These are phyloP conservation scores for Xiphias gladius DNA, from an alignment of 2,113 vertebrate genomes.

Conservation along the genomic window DNA sequence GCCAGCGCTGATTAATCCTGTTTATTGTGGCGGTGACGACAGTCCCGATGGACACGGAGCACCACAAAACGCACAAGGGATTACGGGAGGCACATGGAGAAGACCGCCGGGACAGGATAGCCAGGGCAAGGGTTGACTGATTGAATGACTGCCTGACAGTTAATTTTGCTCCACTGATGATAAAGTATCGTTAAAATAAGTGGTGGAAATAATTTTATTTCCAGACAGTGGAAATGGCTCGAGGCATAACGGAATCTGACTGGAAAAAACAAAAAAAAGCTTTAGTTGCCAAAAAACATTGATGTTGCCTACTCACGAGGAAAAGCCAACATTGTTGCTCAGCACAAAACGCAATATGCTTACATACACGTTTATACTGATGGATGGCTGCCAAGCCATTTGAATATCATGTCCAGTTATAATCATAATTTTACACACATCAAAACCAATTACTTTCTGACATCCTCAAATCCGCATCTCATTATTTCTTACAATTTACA, in stretches of 20 bases:
- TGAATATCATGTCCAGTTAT: slow-evolving; percentile 63
- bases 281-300: slow-evolving; percentile 50
- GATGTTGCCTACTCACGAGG: slow-evolving; percentile 63
- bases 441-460: slow-evolving; percentile 46
- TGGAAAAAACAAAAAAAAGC: slow-evolving; percentile 36
- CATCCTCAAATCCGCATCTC: slow-evolving; percentile 46
- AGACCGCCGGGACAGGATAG: slow-evolving; percentile 20
- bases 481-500: slow-evolving; percentile 52
- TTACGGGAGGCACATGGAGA: slow-evolving; percentile 48
- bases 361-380: slow-evolving; percentile 42
- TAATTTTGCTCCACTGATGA: slow-evolving; percentile 27
- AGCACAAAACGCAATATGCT: slow-evolving; percentile 65
- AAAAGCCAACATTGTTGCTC: slow-evolving; percentile 65
- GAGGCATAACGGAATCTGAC: slow-evolving; percentile 30
- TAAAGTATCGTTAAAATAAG: slow-evolving; percentile 32
- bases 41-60: slow-evolving; percentile 74
- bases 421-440: slow-evolving; percentile 59
- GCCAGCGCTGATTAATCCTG: slow-evolving; percentile 86
- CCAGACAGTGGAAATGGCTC: slow-evolving; percentile 54
- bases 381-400: slow-evolving; percentile 61
- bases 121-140: slow-evolving; percentile 36
- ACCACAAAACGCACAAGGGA: slow-evolving; percentile 64
- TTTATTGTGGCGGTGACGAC: slow-evolving; percentile 82
- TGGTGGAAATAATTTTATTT: slow-evolving; percentile 53
- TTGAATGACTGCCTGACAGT: slow-evolving; percentile 40